These are phyloP conservation scores for Petrocephalus zakoni DNA, from an alignment of 2,113 vertebrate genomes.

Conservation along the genomic window DNA sequence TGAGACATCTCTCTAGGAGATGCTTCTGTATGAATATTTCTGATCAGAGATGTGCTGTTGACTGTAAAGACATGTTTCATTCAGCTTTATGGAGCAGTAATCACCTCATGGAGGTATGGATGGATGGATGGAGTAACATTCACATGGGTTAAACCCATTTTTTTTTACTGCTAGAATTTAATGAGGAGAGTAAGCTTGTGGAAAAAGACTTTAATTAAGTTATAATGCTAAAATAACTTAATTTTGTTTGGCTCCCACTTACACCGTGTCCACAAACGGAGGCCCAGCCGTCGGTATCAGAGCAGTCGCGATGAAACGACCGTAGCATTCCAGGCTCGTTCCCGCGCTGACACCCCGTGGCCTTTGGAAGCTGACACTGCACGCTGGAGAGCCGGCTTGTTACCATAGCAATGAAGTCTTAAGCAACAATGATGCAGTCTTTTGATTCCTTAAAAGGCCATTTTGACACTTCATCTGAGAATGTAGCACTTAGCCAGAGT, in stretches of 20 bases:
- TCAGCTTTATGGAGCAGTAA: neutral
- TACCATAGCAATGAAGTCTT: conserved; percentile 13
- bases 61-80: neutral
- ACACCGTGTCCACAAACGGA: neutral
- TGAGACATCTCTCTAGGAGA: neutral
- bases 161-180: neutral
- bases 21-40: neutral
- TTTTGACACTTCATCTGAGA: neutral
- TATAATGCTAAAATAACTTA: neutral
- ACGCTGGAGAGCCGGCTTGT: neutral
- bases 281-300: neutral
- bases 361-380: neutral
- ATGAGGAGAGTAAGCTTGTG: neutral
- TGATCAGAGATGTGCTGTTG: neutral
- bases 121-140: neutral
- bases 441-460: neutral
- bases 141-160: neutral
- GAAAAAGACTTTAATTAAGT: neutral
- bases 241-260: neutral
- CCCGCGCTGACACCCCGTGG: neutral
- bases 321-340: neutral
- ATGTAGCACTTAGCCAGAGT: neutral
- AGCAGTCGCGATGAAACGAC: neutral
- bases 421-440: neutral
- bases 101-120: neutral